phyloP scores from a whole-genome alignment of 2,113 vertebrate species.

The Sakesphorus luctuosus region DNA sequence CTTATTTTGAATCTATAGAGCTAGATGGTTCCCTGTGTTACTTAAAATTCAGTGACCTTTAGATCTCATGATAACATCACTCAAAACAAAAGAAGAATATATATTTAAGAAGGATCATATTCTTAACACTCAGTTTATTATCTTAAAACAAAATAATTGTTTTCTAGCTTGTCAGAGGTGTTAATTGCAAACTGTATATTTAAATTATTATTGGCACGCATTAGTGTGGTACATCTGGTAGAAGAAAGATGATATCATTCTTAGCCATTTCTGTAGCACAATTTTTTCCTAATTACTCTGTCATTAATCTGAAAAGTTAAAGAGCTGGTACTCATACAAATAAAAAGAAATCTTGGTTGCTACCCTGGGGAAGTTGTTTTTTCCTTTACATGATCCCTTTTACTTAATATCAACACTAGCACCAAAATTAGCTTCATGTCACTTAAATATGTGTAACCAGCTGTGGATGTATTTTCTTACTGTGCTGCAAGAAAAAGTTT shows the following conservation, averaged over 20 bases:
- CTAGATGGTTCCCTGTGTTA: background rate
- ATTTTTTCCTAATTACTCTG: slow-evolving; percentile 18
- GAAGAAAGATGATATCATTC: slow-evolving; percentile 9
- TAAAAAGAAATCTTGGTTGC: slow-evolving; percentile 19
- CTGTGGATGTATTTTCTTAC: slow-evolving; percentile 76
- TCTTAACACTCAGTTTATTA: background rate
- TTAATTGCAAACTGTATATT: slow-evolving; percentile 49
- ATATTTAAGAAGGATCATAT: background rate
- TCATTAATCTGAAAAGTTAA: slow-evolving; percentile 52
- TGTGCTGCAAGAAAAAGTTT: slow-evolving; percentile 50
- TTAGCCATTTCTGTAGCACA: slow-evolving; percentile 13
- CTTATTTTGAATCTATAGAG: background rate
- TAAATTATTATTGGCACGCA: slow-evolving; percentile 25
- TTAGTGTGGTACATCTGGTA: background rate
- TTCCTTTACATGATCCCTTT: slow-evolving; percentile 26
- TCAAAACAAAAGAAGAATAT: background rate
- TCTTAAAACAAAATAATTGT: slow-evolving; percentile 40
- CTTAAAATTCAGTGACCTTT: background rate
- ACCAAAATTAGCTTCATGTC: slow-evolving; percentile 59
- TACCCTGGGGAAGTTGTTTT: background rate
- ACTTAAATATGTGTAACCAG: slow-evolving; percentile 75
- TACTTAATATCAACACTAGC: slow-evolving; percentile 61
- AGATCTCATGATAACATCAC: background rate
- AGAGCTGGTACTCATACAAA: slow-evolving; percentile 2
- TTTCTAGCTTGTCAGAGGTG: slow-evolving; percentile 31